Base-by-base conservation (phyloP, 2,888 invertebrate genomes). In the Sminthurinus aureus region DNA sequence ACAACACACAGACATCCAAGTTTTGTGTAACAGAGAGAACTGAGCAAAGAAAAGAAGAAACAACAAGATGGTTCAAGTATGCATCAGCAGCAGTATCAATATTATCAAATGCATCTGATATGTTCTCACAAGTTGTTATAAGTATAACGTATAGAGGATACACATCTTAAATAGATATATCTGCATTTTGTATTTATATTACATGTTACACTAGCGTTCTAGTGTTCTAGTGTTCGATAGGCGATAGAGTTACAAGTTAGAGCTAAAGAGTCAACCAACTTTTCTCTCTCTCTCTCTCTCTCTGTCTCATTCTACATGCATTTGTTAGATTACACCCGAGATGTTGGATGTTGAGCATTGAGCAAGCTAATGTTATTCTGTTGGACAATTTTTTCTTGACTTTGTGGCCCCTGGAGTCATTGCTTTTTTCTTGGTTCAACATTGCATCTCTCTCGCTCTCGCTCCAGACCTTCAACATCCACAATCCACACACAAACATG, bases 351-450 rank as follows among this genome's bases (percentile, higher is more conserved):
- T n/a, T n/a, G n/a, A n/a, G n/a, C n/a, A n/a, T n/a, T n/a, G 8
- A 69, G 50, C n/a, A 51, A 69, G 50, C 12, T 22, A 71, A 71
- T 79, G 74, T 64, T 81, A 81, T 74, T 81, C 64, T 26, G 22
- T 81, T 81, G 81, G 81, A 81, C 81, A 81, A 81, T 81, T 81
- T 81, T 81, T 81, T 81, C 74, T 64, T 38, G 26, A 75, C 75
- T 75, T 81, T 74, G 24, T 58, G 52, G 75, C 77, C 83, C 84
- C 81, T 81, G 77, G 84, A 84, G 84, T 84, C 84, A 81, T 78
- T 78, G 78, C 78, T 73, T 52, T 84, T 81, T 84, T 81, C 81
- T 77, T 73, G 51, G 52, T 20, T n/a, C 50, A 79, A 73, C 66
- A 67, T 82, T 38, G 38, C 38, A 38, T 38, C 38, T 1, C 38